Evolutionary conservation across 2,797 vertebrate genomes (phyloP).

Genomic region (Betta splendens): DNA sequence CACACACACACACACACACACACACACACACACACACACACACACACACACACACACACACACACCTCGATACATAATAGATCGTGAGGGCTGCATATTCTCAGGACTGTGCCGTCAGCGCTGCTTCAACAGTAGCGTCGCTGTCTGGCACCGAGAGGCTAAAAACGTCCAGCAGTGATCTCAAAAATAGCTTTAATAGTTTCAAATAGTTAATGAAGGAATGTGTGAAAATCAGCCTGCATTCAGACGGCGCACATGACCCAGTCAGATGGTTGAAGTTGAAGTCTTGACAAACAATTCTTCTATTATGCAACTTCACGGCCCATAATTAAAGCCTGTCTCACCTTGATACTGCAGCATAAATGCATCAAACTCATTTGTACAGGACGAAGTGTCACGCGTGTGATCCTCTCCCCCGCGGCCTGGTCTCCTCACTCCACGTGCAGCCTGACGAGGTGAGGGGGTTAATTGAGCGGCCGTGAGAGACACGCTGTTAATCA

Average conservation of each 20-base stretch:
- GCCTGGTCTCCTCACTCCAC: background rate
- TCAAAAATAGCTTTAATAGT: conserved; percentile 21
- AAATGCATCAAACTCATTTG: background rate
- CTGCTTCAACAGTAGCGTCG: conserved; percentile 41
- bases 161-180: conserved; percentile 22
- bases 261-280: conserved; percentile 11
- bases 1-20: too few species aligned
- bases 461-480: conserved; percentile 47
- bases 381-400: background rate
- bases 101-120: conserved; percentile 44
- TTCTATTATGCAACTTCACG: background rate
- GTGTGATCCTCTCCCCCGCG: background rate
- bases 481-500: conserved; percentile 49
- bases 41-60: too few species aligned
- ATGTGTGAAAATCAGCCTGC: conserved; percentile 1
- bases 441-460: conserved; percentile 29
- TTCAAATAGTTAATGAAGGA: background rate
- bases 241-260: conserved; percentile 1
- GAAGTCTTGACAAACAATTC: background rate
- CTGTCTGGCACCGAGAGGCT: conserved; percentile 22
- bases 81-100: conserved; percentile 44
- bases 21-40: too few species aligned
- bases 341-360: background rate
- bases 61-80: conserved; percentile 66
- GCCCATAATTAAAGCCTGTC: too few species aligned